Evolutionary conservation across 2,797 vertebrate species (phyloP).

Genomic region (Bucorvus abyssinicus): DNA sequence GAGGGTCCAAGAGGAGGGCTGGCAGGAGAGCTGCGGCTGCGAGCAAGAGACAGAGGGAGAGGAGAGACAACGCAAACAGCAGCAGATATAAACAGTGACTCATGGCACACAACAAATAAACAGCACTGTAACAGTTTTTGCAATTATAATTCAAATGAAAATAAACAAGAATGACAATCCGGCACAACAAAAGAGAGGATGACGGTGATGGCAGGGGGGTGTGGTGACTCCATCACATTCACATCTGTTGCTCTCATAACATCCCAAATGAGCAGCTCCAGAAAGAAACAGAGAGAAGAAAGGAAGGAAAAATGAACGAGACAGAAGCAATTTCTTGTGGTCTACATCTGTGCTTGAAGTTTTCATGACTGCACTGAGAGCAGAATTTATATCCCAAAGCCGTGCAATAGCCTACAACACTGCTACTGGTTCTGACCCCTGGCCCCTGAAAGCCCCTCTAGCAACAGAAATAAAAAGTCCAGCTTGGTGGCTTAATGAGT

Average conservation of each 20-base stretch:
- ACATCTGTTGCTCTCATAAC: background rate
- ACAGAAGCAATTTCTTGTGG: constrained; percentile 13
- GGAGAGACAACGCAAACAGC: background rate
- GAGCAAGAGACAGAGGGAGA: background rate
- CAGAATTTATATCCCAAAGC: constrained; percentile 47
- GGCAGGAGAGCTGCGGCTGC: background rate
- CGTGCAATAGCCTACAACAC: background rate
- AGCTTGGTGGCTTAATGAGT: background rate
- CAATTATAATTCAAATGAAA: constrained; percentile 24
- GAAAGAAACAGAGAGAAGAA: background rate
- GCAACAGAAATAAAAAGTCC: background rate
- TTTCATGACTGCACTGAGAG: constrained; percentile 34
- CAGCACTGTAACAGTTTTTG: background rate
- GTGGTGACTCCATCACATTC: background rate
- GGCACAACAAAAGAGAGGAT: background rate
- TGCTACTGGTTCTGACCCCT: constrained; percentile 38
- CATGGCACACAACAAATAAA: background rate
- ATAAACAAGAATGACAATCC: constrained; percentile 28
- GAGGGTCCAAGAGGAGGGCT: background rate
- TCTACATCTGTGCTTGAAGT: constrained; percentile 5
- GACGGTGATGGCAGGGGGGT: background rate
- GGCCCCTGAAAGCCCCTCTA: background rate
- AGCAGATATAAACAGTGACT: constrained; percentile 20
- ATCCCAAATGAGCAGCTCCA: background rate
- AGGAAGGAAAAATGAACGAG: background rate